Evolutionary conservation across 2,888 invertebrate genomes (phyloP).

Genomic region (Meiosimyza platycephala): DNA sequence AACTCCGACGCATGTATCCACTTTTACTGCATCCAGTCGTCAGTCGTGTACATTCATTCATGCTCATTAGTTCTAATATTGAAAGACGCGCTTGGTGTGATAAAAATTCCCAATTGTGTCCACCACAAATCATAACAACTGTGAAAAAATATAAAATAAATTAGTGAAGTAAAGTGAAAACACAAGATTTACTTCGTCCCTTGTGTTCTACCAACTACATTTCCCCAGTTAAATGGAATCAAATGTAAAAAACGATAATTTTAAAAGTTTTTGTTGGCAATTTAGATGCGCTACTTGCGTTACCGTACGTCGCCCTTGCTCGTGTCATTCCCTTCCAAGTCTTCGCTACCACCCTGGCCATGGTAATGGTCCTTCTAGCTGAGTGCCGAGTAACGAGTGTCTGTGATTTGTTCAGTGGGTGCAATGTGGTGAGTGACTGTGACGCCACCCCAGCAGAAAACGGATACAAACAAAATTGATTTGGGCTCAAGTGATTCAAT

Average conservation of each 20-base stretch:
- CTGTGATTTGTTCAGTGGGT: slow-evolving; percentile 28
- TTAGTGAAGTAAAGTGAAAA: slow-evolving; percentile 19
- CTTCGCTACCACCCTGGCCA: slow-evolving; percentile 17
- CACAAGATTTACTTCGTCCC: background rate
- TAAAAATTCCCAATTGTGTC: background rate
- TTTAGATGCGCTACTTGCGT: background rate
- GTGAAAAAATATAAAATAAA: background rate
- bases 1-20: slow-evolving; percentile 7
- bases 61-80: slow-evolving; percentile 40
- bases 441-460: slow-evolving; percentile 48
- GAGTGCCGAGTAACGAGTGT: slow-evolving; percentile 27
- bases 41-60: slow-evolving; percentile 46
- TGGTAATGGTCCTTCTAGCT: slow-evolving; percentile 27
- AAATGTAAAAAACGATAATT: no score
- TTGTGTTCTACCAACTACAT: no score
- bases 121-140: slow-evolving; percentile 5
- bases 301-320: slow-evolving; percentile 2
- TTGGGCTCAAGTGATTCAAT: slow-evolving; percentile 42
- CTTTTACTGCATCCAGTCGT: slow-evolving; percentile 24
- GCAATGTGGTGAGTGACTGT: slow-evolving; percentile 32
- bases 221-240: no score
- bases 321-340: slow-evolving; percentile 18
- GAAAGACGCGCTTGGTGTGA: no score
- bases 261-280: no score
- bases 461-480: slow-evolving; percentile 51